Conservation (phyloP, 1,140 invertebrate species). For the Aethina tumida region DNA sequence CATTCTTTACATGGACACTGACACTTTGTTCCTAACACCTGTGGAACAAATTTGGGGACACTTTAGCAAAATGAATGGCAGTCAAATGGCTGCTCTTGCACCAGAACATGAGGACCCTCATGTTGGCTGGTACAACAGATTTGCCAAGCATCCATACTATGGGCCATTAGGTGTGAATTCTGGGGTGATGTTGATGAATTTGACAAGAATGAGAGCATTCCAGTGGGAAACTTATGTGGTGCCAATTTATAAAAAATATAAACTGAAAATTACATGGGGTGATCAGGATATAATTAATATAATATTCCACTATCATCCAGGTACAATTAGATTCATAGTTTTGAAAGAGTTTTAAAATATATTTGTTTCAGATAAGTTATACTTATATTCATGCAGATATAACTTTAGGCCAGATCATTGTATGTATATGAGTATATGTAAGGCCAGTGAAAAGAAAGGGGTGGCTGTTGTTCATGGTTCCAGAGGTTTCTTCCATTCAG, state of each 20-base stretch:
- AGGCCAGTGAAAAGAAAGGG: constrained; percentile 62
- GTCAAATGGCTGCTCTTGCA: constrained; percentile 77
- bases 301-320: constrained; percentile 83
- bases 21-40: constrained; percentile 77
- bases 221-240: constrained; percentile 76
- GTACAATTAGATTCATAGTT: constrained; percentile 30
- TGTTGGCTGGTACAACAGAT: constrained; percentile 92
- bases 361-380: constrained; percentile 56
- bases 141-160: constrained; percentile 92
- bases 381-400: constrained; percentile 74
- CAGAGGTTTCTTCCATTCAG: constrained; percentile 69
- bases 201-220: constrained; percentile 80
- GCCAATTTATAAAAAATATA: constrained; percentile 78
- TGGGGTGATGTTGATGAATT: constrained; percentile 95
- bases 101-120: constrained; percentile 86
- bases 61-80: constrained; percentile 75
- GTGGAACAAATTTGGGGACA: constrained; percentile 72
- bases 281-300: constrained; percentile 97
- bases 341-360: not conserved
- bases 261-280: constrained; percentile 86
- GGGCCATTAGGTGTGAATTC: constrained; percentile 86
- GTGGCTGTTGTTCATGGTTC: constrained; percentile 83
- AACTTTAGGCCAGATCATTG: constrained; percentile 93
- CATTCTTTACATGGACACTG: constrained; percentile 89
- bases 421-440: constrained; percentile 84